Conservation (phyloP, 2,888 invertebrate species). For the Ecdyonurus torrentis region DNA sequence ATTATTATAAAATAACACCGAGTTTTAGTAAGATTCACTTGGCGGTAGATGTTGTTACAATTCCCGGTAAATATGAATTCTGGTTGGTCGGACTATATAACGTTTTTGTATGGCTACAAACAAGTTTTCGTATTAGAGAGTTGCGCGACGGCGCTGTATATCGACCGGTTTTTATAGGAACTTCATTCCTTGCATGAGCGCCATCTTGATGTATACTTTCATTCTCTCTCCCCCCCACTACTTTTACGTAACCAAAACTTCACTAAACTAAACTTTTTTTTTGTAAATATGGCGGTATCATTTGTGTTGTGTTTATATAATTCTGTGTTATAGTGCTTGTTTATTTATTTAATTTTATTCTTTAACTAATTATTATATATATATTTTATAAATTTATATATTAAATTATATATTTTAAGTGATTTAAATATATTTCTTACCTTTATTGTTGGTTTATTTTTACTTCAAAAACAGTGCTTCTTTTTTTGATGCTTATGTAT, state of each 20-base stretch:
- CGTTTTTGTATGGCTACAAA: no score
- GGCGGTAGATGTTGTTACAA: not conserved
- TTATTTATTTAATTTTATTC: not conserved
- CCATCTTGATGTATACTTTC: not conserved
- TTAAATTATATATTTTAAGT: not conserved
- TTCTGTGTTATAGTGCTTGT: not conserved
- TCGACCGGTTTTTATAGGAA: not conserved
- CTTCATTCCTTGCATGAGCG: no score
- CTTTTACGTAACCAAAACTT: not conserved
- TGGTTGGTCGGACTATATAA: not conserved
- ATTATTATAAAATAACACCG: not conserved
- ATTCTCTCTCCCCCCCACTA: no score
- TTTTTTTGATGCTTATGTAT: not conserved
- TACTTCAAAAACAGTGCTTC: not conserved
- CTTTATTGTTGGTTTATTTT: no score
- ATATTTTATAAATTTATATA: not conserved
- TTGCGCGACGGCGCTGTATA: not conserved
- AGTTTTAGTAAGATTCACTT: slow-evolving; percentile 1
- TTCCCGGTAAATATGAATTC: not conserved
- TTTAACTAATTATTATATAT: not conserved
- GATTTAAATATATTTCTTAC: no score
- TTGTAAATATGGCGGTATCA: not conserved
- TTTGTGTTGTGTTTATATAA: not conserved
- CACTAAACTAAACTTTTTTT: not conserved
- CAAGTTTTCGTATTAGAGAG: not conserved